Percentiles rank a stretch among this genome's conserved stretches.
Conservation (phyloP, 2,888 invertebrate genomes). For the Caenorhabditis drosophilae region DNA sequence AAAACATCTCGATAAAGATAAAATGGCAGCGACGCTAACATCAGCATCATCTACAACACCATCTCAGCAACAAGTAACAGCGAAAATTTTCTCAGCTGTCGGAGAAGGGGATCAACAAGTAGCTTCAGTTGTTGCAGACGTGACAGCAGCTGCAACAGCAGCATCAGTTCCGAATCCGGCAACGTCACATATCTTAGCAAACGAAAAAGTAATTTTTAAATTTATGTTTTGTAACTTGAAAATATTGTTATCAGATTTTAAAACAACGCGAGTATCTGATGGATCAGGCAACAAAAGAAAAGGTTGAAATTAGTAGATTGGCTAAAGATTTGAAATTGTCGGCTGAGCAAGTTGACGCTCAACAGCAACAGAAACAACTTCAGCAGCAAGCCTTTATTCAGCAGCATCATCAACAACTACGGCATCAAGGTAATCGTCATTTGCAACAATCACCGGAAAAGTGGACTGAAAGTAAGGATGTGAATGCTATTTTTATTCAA, state of each 20-base stretch:
- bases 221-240: not conserved
- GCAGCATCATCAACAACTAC: constrained; percentile 5
- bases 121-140: not conserved
- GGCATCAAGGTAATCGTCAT: not conserved
- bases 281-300: constrained; percentile 7
- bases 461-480: not conserved
- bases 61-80: not conserved
- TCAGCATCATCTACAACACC: not conserved
- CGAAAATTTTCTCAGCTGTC: not conserved
- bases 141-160: not conserved
- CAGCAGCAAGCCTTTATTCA: not conserved
- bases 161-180: constrained; percentile 1
- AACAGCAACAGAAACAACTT: not conserved
- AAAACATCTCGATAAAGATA: not conserved
- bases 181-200: not conserved
- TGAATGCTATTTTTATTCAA: not conserved
- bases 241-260: not conserved
- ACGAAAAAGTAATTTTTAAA: not conserved
- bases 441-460: not conserved
- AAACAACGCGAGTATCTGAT: not conserved
- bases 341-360: constrained; percentile 4
- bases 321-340: constrained; percentile 18
- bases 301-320: constrained; percentile 22
- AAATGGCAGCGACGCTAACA: not conserved
- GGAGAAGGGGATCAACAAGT: not conserved